Evolutionary conservation across 2,113 vertebrate genomes (phyloP), one percentile per base, ranked within the genome.

Genomic region (Ptilonorhynchus violaceus): DNA sequence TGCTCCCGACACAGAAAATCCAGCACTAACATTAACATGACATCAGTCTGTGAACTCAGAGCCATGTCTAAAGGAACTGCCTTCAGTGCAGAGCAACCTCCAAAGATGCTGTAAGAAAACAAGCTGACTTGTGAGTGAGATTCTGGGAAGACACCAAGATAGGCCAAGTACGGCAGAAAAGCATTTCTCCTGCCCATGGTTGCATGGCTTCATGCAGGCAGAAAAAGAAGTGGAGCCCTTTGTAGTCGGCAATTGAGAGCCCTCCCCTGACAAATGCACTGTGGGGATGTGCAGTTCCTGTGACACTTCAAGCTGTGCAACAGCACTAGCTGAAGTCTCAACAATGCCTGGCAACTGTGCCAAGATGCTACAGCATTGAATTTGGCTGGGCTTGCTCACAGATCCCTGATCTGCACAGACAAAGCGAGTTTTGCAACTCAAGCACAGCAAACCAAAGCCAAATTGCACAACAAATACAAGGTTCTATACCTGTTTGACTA

Each of bases 151-250:
- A 11, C 41, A 31, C 7, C 53, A 42, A 69, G 50, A 25, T 7
- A 76, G 14, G 25, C 21, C 2, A 1, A 1, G 0, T 15, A 8
- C 0, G 5, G 27, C 7, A 50, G 18, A 39, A 84, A 25, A 70
- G 58, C 1, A 4, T 30, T 67, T 89, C 47, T 91, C 55, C 28
- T 63, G n/a, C 44, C 11, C 24, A 13, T 3, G 20, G 25, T 5
- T 59, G 28, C 33, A 23, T 35, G 50, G 15, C 42, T 89, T 78
- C 64, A 35, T 46, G 30, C 14, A 42, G n/a, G 17, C 24, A 83
- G 60, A 16, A 72, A 72, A 41, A 74, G 24, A 33, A 42, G 10
- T 7, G 21, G 14, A 79, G 30, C 9, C n/a, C 37, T 49, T 30
- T 5, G 3, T 17, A 30, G 24, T 0, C 20, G 31, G 35, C 24